Evolutionary conservation across 2,797 vertebrate genomes (phyloP).

Genomic region (Pempheris klunzingeri): DNA sequence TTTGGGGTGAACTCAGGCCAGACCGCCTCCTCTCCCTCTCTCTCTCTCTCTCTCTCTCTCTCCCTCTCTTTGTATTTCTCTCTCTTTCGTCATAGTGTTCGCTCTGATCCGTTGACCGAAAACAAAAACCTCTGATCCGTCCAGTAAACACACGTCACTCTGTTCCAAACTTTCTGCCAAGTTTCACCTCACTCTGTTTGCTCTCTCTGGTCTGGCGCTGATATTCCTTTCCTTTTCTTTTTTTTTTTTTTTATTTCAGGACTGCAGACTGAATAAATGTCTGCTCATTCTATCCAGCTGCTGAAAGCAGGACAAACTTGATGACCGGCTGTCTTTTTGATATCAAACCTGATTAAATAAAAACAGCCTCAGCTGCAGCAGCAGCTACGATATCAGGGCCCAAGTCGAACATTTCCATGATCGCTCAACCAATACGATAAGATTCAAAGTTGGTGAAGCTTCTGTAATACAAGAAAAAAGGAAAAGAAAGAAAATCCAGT

Average conservation of each 20-base stretch:
- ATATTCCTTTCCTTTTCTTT: background rate
- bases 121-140: constrained; percentile 49
- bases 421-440: background rate
- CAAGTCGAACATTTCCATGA: background rate
- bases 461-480: background rate
- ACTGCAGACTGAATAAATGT: background rate
- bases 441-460: background rate
- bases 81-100: background rate
- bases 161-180: constrained; percentile 51
- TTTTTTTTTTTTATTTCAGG: background rate
- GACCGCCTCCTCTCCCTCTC: background rate
- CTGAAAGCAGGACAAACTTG: no score
- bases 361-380: background rate
- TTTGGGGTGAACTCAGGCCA: background rate
- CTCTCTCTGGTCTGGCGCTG: constrained; percentile 20
- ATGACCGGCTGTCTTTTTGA: no score
- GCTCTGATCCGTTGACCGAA: constrained; percentile 40
- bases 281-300: constrained; percentile 20
- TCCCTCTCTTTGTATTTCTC: background rate
- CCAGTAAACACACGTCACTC: constrained; percentile 58
- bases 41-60: background rate
- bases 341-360: constrained; percentile 12
- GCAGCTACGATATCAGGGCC: background rate
- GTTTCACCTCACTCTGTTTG: constrained; percentile 60
- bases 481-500: background rate